These are phyloP conservation scores for Mylabris phalerata DNA, from an alignment of 1,140 invertebrate species.

Conservation along the genomic window DNA sequence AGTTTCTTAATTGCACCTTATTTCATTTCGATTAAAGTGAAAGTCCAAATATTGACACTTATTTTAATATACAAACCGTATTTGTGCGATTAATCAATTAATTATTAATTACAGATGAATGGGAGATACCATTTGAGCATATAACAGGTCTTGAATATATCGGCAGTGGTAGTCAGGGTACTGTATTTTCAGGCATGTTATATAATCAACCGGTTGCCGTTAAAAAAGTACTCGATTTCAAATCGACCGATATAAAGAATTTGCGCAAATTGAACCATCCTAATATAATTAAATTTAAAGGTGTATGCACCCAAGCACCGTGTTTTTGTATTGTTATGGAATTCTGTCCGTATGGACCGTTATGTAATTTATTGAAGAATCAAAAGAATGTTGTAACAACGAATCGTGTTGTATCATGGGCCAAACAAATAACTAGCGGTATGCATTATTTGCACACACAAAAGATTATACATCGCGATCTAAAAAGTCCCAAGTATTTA, in stretches of 20 bases:
- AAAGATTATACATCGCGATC: slow-evolving; percentile 96
- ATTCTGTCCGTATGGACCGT: slow-evolving; percentile 89
- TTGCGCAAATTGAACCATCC: slow-evolving; percentile 91
- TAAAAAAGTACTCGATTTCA: slow-evolving; percentile 89
- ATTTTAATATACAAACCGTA: too few relatives aligned
- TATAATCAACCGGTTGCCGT: slow-evolving; percentile 85
- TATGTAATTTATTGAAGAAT: slow-evolving; percentile 82
- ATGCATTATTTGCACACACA: slow-evolving; percentile 95
- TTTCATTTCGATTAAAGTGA: too few relatives aligned
- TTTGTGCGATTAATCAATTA: too few relatives aligned
- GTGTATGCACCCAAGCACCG: slow-evolving; percentile 68
- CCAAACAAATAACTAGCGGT: slow-evolving; percentile 90
- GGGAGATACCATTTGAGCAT: slow-evolving; percentile 92
- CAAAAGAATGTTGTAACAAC: slow-evolving; percentile 73
- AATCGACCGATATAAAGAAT: slow-evolving; percentile 93
- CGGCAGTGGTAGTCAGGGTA: slow-evolving; percentile 92
- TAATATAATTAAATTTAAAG: slow-evolving; percentile 95
- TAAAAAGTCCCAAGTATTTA: slow-evolving; percentile 92
- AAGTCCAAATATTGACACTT: too few relatives aligned
- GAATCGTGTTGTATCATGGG: slow-evolving; percentile 79
- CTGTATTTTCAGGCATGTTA: slow-evolving; percentile 86
- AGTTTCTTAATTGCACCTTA: too few relatives aligned
- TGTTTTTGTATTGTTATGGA: slow-evolving; percentile 98
- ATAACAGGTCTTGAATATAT: slow-evolving; percentile 90
- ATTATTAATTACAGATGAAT: slow-evolving; percentile 56